phyloP scores from a whole-genome alignment of 1,140 invertebrate species.

The Lepidotrigona ventralis region DNA sequence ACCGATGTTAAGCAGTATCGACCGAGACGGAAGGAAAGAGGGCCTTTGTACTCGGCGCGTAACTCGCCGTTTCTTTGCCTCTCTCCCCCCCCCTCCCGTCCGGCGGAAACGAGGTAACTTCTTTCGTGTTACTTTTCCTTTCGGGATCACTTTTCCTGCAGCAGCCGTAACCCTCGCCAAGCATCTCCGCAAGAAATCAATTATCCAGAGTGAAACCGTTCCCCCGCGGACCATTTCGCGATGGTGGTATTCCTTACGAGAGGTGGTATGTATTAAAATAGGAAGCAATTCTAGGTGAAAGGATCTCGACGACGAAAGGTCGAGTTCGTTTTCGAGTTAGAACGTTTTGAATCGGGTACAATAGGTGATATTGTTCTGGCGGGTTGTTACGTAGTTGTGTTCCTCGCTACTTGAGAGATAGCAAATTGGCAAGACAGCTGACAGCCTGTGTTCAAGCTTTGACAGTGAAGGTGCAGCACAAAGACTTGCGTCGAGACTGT shows the following conservation, averaged over 20 bases:
- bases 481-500: no score
- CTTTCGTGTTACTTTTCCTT: slow-evolving; percentile 31
- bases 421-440: slow-evolving; percentile 3
- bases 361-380: not conserved
- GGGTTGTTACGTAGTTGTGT: not conserved
- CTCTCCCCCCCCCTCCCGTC: no score
- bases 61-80: slow-evolving; percentile 2
- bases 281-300: not conserved
- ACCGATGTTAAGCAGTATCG: slow-evolving; percentile 26
- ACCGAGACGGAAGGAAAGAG: not conserved
- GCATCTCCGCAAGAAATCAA: not conserved
- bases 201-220: slow-evolving; percentile 24
- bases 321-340: not conserved
- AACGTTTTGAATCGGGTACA: no score
- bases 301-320: not conserved
- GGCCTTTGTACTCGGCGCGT: slow-evolving; percentile 1
- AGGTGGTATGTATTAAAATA: slow-evolving; percentile 6
- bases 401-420: not conserved
- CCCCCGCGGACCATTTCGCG: not conserved
- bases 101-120: not conserved
- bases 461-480: no score
- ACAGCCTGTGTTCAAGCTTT: not conserved
- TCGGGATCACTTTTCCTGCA: not conserved
- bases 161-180: no score
- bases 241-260: not conserved